A percentile compares a stretch with the other conserved stretches of the same genome.
phyloP scores from a whole-genome alignment of 2,888 invertebrate species.

The Carterocephalus palaemon region DNA sequence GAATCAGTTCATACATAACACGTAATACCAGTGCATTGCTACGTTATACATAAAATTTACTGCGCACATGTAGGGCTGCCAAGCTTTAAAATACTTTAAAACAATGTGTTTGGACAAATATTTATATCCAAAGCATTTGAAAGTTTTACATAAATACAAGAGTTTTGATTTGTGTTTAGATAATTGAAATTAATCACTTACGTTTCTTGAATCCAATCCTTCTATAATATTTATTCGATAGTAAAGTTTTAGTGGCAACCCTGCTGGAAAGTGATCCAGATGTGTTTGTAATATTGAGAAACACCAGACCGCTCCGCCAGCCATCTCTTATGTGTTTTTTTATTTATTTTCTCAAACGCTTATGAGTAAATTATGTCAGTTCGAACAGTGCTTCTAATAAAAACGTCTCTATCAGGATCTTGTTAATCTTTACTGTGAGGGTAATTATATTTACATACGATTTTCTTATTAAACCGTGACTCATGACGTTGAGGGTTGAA shows the following conservation, averaged over 20 bases:
- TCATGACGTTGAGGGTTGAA: constrained; percentile 8
- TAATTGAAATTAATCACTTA: no score
- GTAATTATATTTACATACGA: constrained; percentile 16
- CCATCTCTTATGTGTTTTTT: constrained; percentile 33
- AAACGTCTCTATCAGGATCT: constrained; percentile 33
- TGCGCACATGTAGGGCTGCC: constrained; percentile 14
- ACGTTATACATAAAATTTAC: constrained; percentile 20
- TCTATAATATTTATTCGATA: no score
- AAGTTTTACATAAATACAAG: no score
- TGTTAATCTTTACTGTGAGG: constrained; percentile 29
- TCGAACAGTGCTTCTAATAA: constrained; percentile 31
- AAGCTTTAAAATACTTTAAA: no score
- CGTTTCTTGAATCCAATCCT: no score
- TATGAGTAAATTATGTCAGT: constrained; percentile 61
- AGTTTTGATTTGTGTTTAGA: no score
- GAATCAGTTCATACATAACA: constrained; percentile 14
- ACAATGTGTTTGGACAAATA: no score
- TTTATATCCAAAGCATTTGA: no score
- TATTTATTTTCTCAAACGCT: constrained; percentile 60
- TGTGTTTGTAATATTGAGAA: constrained; percentile 51
- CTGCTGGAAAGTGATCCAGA: constrained; percentile 36
- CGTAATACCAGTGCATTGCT: constrained; percentile 15
- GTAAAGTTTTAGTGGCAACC: constrained; percentile 6
- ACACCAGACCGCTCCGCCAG: constrained; percentile 46
- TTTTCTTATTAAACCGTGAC: constrained; percentile 2